Conservation (phyloP, 2,113 vertebrate species). For the Petrocephalus zakoni region DNA sequence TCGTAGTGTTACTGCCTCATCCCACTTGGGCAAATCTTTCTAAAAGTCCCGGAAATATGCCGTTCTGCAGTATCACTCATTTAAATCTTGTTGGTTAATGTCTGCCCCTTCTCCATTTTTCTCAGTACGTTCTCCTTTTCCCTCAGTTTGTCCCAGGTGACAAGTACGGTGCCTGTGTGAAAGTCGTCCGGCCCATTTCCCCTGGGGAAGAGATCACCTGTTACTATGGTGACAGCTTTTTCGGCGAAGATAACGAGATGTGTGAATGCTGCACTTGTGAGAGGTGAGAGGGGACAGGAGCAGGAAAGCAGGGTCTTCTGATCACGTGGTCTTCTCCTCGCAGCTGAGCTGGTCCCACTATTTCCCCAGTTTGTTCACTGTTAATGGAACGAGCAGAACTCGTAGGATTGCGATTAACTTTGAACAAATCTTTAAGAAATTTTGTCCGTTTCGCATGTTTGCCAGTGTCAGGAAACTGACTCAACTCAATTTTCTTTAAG, state of each 20-base stretch:
- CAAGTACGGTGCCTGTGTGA: slow-evolving; percentile 79
- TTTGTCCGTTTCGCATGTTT: background rate
- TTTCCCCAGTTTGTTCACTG: background rate
- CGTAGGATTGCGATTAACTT: background rate
- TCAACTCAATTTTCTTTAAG: slow-evolving; percentile 43
- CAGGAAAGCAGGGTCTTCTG: no score
- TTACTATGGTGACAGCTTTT: slow-evolving; percentile 89
- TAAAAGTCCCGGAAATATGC: background rate
- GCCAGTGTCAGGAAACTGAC: background rate
- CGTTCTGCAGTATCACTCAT: background rate
- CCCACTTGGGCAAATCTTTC: background rate
- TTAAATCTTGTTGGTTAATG: background rate
- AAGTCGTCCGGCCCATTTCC: slow-evolving; percentile 79
- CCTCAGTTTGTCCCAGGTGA: slow-evolving; percentile 74
- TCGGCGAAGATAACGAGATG: slow-evolving; percentile 86
- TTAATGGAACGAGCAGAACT: background rate
- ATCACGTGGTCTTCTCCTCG: no score
- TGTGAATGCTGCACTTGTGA: slow-evolving; percentile 90
- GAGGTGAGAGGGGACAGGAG: slow-evolving; percentile 65
- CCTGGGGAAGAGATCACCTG: slow-evolving; percentile 88
- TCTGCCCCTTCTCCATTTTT: slow-evolving; percentile 24
- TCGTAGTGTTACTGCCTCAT: background rate
- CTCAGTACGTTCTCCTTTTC: background rate
- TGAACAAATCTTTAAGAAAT: background rate
- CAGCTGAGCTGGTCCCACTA: no score